phyloP scores from a whole-genome alignment of 2,888 invertebrate species.

The Crocallis elinguaria region DNA sequence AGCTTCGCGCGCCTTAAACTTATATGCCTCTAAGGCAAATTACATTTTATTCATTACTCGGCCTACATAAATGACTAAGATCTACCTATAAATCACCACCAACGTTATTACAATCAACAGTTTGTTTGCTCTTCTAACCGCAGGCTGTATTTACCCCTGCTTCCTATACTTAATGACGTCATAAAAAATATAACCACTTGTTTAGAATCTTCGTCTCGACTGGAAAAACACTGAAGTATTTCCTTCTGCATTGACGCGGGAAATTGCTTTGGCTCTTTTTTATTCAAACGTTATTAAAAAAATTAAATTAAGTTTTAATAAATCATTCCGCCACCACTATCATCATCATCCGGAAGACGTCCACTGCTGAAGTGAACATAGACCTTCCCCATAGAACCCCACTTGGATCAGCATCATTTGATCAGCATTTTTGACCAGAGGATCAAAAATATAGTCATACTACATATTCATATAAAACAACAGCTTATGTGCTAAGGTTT shows the following conservation, averaged over 20 bases:
- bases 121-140: slow-evolving; percentile 62
- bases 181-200: slow-evolving; percentile 66
- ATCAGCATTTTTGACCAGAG: too few relatives aligned
- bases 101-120: slow-evolving; percentile 64
- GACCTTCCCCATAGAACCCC: too few relatives aligned
- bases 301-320: too few relatives aligned
- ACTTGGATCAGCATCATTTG: too few relatives aligned
- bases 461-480: too few relatives aligned
- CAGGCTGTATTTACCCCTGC: slow-evolving; percentile 68
- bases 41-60: neutral
- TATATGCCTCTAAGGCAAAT: neutral
- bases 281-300: neutral
- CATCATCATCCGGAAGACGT: too few relatives aligned
- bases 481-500: too few relatives aligned
- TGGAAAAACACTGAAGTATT: slow-evolving; percentile 61
- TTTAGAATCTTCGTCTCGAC: slow-evolving; percentile 53
- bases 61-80: neutral
- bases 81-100: slow-evolving; percentile 36
- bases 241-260: slow-evolving; percentile 65
- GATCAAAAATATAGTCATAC: too few relatives aligned
- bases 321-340: too few relatives aligned
- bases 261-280: slow-evolving; percentile 50
- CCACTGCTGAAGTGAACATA: too few relatives aligned
- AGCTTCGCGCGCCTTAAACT: too few relatives aligned
- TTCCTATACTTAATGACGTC: slow-evolving; percentile 80